phyloP scores from a whole-genome alignment of 53 echinoderm and acorn worm genomes.

The Hippasteria phrygiana region DNA sequence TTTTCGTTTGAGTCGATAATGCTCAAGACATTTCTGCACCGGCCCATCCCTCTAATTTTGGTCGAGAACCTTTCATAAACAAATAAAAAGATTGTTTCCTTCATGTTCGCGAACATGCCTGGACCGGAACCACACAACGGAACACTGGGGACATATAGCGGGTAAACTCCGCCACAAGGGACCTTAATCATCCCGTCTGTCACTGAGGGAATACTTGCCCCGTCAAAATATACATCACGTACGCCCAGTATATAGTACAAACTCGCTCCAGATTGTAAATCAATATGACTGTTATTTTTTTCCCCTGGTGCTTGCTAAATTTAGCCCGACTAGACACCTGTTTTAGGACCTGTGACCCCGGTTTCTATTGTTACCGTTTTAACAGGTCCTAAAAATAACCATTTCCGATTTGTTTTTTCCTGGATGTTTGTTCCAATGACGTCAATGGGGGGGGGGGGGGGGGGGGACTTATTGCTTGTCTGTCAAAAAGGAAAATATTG shows the following conservation, averaged over 20 bases:
- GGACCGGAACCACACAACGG: too few species aligned
- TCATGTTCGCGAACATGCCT: too few species aligned
- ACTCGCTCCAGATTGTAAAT: constrained; percentile 11
- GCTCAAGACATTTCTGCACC: too few species aligned
- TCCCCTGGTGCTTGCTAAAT: not conserved
- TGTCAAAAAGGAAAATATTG: not conserved
- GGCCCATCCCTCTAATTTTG: too few species aligned
- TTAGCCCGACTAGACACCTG: constrained; percentile 48
- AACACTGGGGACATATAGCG: too few species aligned
- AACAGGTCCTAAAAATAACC: constrained; percentile 26
- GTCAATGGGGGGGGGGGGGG: constrained; percentile 33
- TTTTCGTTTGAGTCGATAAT: too few species aligned
- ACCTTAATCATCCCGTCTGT: too few species aligned
- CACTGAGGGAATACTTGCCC: not conserved
- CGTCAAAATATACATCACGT: not conserved
- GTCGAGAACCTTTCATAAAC: too few species aligned
- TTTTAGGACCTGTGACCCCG: constrained; percentile 34
- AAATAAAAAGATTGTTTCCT: too few species aligned
- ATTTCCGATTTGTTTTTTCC: constrained; percentile 65
- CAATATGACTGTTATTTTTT: constrained; percentile 23
- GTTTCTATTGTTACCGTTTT: constrained; percentile 29
- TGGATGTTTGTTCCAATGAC: constrained; percentile 42
- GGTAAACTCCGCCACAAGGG: too few species aligned
- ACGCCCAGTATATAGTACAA: not conserved
- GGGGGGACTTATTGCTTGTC: not conserved